Evolutionary conservation across 2,113 vertebrate genomes (phyloP), one percentile per base, ranked within the genome.

Genomic region (Perca fluviatilis): DNA sequence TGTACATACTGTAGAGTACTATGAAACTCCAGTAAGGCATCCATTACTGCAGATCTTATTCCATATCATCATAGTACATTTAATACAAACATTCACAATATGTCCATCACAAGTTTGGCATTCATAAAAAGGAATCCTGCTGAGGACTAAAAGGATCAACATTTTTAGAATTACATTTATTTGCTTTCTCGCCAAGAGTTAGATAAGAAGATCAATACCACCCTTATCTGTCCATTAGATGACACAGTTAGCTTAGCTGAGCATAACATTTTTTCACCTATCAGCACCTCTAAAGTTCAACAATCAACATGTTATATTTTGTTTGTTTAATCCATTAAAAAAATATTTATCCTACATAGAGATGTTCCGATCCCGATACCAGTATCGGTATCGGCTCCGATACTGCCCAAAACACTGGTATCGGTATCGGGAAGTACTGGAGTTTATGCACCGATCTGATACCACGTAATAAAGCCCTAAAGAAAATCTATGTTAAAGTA

Each of bases 81-180:
- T 68, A 43, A 73, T 69, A 63, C 64, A 72, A 53, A 87, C 69
- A 77, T 43, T 74, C 30, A 83, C 63, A 78, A 66, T 71, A 36
- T 79, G 33, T 71, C 30, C 16, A 63, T 53, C n/a, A 49, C 16
- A 2, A 2, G 18, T 76, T 53, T 84, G 43, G 19, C 60, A 64
- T 83, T 69, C 7, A 54, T 19, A 50, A 50, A 49, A 51, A 18
- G 4, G 0, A 27, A 54, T 53, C 18, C 23, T 53, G 33, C 23
- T 53, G 11, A 30, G 25, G 15, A 40, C 40, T 76, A 23, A 21
- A 36, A 58, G 27, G 15, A 67, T 27, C 5, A 19, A 73, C 15
- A 65, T 65, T 25, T 13, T 5, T 5, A 13, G 4, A 56, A 56
- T 66, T 49, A 63, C 9, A 21, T 16, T 50, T 14, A 40, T 19